phyloP scores from a whole-genome alignment of 2,888 invertebrate species.

The Incurvaria masculella region DNA sequence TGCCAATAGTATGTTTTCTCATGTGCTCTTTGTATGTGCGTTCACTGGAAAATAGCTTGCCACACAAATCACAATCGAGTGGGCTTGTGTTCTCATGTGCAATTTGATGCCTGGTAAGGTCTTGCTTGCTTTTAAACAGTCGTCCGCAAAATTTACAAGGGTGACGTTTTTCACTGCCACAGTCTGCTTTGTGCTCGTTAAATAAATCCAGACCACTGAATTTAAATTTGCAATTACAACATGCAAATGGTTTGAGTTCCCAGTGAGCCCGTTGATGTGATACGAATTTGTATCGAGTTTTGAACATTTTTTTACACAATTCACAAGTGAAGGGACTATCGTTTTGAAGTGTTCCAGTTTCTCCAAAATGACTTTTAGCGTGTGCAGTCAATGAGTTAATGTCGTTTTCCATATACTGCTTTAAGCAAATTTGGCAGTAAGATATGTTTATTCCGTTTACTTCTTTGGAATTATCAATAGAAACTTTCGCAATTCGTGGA shows the following conservation, averaged over 20 bases:
- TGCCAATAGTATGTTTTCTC: slow-evolving; percentile 24
- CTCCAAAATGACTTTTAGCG: slow-evolving; percentile 20
- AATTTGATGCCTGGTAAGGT: slow-evolving; percentile 21
- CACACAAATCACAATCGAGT: slow-evolving; percentile 22
- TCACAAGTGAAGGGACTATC: slow-evolving; percentile 15
- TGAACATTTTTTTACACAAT: slow-evolving; percentile 18
- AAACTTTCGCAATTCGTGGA: slow-evolving; percentile 8
- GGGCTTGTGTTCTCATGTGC: slow-evolving; percentile 16
- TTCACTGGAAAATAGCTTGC: slow-evolving; percentile 23
- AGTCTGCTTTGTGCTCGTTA: slow-evolving; percentile 12
- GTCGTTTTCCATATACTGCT: slow-evolving; percentile 17
- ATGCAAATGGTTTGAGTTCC: slow-evolving; percentile 16
- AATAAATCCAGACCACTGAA: slow-evolving; percentile 15
- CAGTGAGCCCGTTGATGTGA: slow-evolving; percentile 17
- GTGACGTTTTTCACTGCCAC: slow-evolving; percentile 6
- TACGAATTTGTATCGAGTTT: slow-evolving; percentile 17
- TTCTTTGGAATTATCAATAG: background rate
- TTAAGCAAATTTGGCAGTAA: slow-evolving; percentile 22
- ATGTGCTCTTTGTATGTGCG: slow-evolving; percentile 24
- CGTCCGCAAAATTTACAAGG: slow-evolving; percentile 19
- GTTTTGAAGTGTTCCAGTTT: slow-evolving; percentile 8
- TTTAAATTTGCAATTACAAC: slow-evolving; percentile 16
- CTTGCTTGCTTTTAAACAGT: slow-evolving; percentile 17
- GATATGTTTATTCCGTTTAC: background rate
- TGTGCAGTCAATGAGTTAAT: slow-evolving; percentile 20